Evolutionary conservation across 2,888 invertebrate genomes (phyloP).

Genomic region (Oligia strigilis): DNA sequence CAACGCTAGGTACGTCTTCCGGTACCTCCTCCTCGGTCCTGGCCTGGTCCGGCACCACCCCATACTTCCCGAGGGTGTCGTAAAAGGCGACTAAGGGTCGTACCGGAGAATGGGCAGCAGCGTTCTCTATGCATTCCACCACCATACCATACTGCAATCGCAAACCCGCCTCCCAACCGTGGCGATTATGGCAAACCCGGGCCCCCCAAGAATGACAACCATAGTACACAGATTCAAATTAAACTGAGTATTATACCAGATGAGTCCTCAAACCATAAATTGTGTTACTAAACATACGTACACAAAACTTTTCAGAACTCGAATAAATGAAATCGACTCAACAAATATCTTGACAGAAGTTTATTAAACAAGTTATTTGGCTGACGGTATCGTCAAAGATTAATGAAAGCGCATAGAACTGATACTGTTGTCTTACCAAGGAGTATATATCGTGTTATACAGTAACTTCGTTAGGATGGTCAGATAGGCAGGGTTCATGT

Average conservation of each 20-base stretch:
- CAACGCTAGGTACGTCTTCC: too few relatives aligned
- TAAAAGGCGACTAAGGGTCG: too few relatives aligned
- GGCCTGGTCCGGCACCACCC: too few relatives aligned
- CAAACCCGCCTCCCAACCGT: too few relatives aligned
- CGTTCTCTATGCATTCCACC: too few relatives aligned
- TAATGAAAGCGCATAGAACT: neutral
- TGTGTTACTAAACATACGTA: conserved; percentile 22
- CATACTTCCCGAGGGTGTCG: too few relatives aligned
- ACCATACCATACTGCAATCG: too few relatives aligned
- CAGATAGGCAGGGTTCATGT: neutral
- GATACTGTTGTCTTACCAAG: neutral
- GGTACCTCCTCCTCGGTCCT: too few relatives aligned
- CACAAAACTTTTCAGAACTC: conserved; percentile 41
- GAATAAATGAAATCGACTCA: conserved; percentile 54
- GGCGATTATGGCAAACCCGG: too few relatives aligned
- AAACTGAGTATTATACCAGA: conserved; percentile 1
- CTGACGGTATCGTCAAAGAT: conserved; percentile 45
- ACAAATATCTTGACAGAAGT: conserved; percentile 58
- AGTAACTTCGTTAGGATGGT: neutral
- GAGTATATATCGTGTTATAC: neutral
- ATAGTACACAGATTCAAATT: neutral
- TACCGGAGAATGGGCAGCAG: too few relatives aligned
- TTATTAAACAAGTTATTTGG: conserved; percentile 63
- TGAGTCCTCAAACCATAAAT: conserved; percentile 17
- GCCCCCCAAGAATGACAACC: neutral